phyloP scores from a whole-genome alignment of 2,113 vertebrate species.

The Ceyx cyanopectus region DNA sequence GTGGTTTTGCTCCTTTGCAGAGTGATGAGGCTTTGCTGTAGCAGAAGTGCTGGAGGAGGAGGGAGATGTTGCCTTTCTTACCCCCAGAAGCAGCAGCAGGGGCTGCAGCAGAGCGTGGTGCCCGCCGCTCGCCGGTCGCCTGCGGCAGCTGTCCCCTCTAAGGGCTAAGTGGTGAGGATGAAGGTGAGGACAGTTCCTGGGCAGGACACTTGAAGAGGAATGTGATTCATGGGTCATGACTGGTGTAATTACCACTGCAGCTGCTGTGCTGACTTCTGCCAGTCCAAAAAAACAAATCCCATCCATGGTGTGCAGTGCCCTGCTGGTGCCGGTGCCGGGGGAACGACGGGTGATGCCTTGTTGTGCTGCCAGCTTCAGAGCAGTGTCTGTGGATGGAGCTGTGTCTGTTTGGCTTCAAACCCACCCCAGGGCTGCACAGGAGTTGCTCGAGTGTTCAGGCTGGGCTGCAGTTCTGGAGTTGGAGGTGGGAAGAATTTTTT shows the following conservation, averaged over 20 bases:
- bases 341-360: background rate
- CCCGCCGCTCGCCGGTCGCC: background rate
- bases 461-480: background rate
- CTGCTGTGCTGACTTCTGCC: background rate
- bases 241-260: background rate
- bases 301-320: background rate
- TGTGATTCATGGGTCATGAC: conserved; percentile 17
- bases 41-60: background rate
- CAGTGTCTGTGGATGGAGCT: accelerated
- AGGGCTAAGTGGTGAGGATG: background rate
- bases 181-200: conserved; percentile 40
- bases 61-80: background rate
- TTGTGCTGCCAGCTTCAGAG: background rate
- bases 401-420: background rate
- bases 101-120: background rate
- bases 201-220: conserved; percentile 1
- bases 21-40: background rate
- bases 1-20: background rate
- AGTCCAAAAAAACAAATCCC: background rate
- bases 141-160: too few relatives aligned
- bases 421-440: background rate
- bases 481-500: background rate
- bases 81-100: background rate
- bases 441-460: background rate
- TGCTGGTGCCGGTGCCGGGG: background rate